Conservation (phyloP, 64 coral and sea anemone genomes). For the Trachythela sp. region DNA sequence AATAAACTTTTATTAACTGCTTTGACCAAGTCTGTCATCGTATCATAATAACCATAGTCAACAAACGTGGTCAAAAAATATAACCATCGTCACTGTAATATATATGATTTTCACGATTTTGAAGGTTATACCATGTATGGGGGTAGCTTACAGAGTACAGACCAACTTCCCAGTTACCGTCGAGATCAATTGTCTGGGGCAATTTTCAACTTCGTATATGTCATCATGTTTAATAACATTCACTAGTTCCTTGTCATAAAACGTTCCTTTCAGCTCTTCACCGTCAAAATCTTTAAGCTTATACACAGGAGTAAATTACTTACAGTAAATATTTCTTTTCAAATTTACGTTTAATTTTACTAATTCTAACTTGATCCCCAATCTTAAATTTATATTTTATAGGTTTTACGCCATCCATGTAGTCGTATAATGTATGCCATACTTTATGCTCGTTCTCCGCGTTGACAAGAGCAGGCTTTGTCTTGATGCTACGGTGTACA, state of each 20-base stretch:
- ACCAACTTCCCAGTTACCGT: background rate
- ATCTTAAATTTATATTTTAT: too few species aligned
- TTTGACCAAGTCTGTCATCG: slow-evolving; percentile 25
- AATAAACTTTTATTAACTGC: slow-evolving; percentile 23
- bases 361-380: too few species aligned
- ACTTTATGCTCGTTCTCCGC: too few species aligned
- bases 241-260: background rate
- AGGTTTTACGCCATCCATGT: too few species aligned
- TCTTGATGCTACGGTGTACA: too few species aligned
- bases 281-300: too few species aligned
- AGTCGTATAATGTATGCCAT: too few species aligned
- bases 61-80: slow-evolving; percentile 11
- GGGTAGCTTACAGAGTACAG: background rate
- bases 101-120: background rate
- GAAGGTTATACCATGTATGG: background rate
- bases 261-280: too few species aligned
- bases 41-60: slow-evolving; percentile 41
- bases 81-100: background rate
- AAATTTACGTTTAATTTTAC: too few species aligned
- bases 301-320: too few species aligned
- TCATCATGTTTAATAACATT: background rate
- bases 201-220: background rate
- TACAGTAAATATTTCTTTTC: too few species aligned
- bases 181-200: background rate
- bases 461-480: too few species aligned